Evolutionary conservation across 1,140 invertebrate species (phyloP), one percentile per base, ranked within the genome.

Genomic region (Aphelenchoides besseyi): DNA sequence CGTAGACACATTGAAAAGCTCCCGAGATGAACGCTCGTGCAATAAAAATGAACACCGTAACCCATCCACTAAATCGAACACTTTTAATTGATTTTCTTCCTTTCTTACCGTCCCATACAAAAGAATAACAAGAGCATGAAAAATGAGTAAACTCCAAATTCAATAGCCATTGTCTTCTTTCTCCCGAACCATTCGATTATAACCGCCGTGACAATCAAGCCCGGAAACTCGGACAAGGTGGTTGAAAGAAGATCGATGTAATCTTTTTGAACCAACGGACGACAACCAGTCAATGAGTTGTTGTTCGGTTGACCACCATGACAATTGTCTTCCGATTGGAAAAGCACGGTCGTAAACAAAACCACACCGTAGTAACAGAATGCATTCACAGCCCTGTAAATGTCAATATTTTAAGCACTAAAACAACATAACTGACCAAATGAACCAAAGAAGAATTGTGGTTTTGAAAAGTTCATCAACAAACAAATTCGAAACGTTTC

Each of bases 341-440:
- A 92, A 32, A 97, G 86, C 85, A 96, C 94, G 0, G 94, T 96
- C 0, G 93, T 94, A 89, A 97, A 93, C 53, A 97, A 86, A 2
- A 97, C 93, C 36, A 96, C 88, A 30, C 94, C 94, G 85, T 97
- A 97, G 84, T 97, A 97, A 78, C 92, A 94, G 86, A 97, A 96
- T 1, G 94, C 92, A 86, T 92, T 94, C 0, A 91, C 89, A 87
- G 93, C 90, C 92, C 92, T 94, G 81, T 54, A 85, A 72, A 16
- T 12, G 48, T 5, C 23, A 1, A 57, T 53, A 12, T 29, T 74
- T 80, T 59, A 0, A 75, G 9, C 85, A 62, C 69, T n/a, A 82
- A 74, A 5, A 85, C 32, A 83, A 8, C 16, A 61, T 68, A 36
- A 80, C 86, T 86, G 86, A 92, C 93, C 93, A 97, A 73, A 96